A percentile compares a stretch with the other conserved stretches of the same genome.
Conservation (phyloP, 2,113 vertebrate genomes). For the Aleadryas rufinucha region DNA sequence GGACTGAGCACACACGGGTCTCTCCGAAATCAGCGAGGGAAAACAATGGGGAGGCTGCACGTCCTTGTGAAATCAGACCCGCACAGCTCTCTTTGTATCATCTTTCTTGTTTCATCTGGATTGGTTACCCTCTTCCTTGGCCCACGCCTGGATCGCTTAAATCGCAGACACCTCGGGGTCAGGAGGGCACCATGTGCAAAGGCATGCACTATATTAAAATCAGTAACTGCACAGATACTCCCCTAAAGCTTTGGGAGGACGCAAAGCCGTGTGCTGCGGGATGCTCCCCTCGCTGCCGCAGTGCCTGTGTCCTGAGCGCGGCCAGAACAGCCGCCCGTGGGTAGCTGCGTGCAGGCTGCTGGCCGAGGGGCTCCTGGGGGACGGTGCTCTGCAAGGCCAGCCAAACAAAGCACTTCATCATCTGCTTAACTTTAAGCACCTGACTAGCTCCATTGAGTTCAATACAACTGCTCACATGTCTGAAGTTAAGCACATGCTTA, state of each 20-base stretch:
- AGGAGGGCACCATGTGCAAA: not conserved
- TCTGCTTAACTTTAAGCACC: conserved; percentile 62
- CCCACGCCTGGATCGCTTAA: not conserved
- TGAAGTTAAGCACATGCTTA: conserved; percentile 60
- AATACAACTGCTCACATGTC: conserved; percentile 40
- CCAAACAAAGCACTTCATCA: conserved; percentile 64
- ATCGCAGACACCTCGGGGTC: not conserved
- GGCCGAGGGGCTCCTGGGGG: not conserved
- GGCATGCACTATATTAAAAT: not conserved
- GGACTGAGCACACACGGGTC: not conserved
- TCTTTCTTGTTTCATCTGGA: not conserved
- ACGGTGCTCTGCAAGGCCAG: not conserved
- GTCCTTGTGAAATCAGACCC: not conserved
- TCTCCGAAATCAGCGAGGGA: not conserved
- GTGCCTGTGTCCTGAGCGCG: not conserved
- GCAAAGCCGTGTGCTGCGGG: not conserved
- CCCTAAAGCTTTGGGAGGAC: not conserved
- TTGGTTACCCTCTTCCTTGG: not conserved
- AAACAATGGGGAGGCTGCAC: not conserved
- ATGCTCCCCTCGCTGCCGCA: not conserved
- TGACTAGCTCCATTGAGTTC: conserved; percentile 43
- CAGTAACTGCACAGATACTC: not conserved
- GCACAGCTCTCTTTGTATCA: not conserved
- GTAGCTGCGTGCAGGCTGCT: not conserved
- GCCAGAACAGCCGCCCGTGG: not conserved